These are phyloP conservation scores for Nephotettix cincticeps DNA, from an alignment of 1,140 invertebrate genomes.

Conservation along the genomic window DNA sequence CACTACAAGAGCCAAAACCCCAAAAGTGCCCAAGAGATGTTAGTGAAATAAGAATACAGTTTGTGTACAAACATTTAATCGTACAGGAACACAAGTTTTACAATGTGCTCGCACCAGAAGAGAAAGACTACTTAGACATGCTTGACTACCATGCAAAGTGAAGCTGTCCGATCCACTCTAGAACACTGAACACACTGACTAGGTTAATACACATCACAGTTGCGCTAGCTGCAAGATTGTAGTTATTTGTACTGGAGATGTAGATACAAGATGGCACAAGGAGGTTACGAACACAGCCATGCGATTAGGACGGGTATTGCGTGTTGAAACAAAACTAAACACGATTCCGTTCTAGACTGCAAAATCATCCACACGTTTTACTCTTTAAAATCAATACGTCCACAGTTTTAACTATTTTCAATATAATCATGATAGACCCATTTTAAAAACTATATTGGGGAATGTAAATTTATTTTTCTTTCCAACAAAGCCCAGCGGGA, in stretches of 20 bases:
- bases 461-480: too few relatives aligned
- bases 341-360: too few relatives aligned
- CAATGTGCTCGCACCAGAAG: slow-evolving; percentile 18
- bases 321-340: too few relatives aligned
- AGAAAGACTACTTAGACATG: background rate
- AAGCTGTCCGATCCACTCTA: background rate
- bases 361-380: too few relatives aligned
- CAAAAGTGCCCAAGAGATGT: background rate
- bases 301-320: background rate
- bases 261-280: slow-evolving; percentile 6
- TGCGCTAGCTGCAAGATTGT: background rate
- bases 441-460: too few relatives aligned
- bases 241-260: slow-evolving; percentile 5
- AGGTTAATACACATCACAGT: slow-evolving; percentile 21
- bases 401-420: too few relatives aligned
- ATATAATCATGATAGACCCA: too few relatives aligned
- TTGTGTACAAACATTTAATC: slow-evolving; percentile 12
- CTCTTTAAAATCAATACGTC: too few relatives aligned
- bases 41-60: slow-evolving; percentile 16
- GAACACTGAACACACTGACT: slow-evolving; percentile 2
- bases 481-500: too few relatives aligned
- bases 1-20: slow-evolving; percentile 7
- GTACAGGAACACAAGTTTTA: slow-evolving; percentile 18
- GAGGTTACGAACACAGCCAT: background rate
- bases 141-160: background rate